Conservation (phyloP, 1,140 invertebrate species). For the Microvelia longipes region DNA sequence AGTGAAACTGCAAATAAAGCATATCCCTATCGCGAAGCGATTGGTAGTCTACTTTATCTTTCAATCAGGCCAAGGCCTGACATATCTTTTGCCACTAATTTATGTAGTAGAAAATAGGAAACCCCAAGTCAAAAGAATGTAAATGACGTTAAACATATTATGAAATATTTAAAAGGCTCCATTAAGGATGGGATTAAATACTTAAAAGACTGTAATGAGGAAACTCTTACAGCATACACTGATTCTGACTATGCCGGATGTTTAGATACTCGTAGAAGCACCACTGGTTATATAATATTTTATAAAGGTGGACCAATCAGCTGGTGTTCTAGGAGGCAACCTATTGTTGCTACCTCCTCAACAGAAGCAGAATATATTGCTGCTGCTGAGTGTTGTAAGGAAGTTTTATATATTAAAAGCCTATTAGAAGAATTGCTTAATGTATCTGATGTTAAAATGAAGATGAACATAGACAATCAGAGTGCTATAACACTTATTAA, state of each 20-base stretch:
- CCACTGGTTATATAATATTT: constrained; percentile 25
- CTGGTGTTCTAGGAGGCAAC: constrained; percentile 21
- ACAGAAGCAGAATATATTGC: constrained; percentile 17
- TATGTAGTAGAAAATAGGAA: neutral
- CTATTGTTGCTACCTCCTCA: constrained; percentile 4
- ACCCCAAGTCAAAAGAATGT: neutral
- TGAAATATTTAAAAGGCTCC: neutral
- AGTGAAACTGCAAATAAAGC: neutral
- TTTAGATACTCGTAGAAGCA: constrained; percentile 20
- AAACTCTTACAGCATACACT: neutral
- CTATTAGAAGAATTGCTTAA: neutral
- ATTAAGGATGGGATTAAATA: neutral
- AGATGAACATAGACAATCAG: neutral
- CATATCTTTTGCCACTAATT: neutral
- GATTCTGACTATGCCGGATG: constrained; percentile 7
- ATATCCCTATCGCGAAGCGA: neutral
- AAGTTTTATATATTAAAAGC: neutral
- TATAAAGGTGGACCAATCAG: constrained; percentile 20
- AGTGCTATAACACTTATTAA: neutral
- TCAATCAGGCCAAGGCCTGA: neutral
- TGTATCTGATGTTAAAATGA: neutral
- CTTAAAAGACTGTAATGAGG: neutral
- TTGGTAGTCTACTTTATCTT: neutral
- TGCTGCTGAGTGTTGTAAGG: neutral
- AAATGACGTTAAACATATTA: neutral